Conservation (phyloP, 2,113 vertebrate species). For the Phylloscopus whistleri region DNA sequence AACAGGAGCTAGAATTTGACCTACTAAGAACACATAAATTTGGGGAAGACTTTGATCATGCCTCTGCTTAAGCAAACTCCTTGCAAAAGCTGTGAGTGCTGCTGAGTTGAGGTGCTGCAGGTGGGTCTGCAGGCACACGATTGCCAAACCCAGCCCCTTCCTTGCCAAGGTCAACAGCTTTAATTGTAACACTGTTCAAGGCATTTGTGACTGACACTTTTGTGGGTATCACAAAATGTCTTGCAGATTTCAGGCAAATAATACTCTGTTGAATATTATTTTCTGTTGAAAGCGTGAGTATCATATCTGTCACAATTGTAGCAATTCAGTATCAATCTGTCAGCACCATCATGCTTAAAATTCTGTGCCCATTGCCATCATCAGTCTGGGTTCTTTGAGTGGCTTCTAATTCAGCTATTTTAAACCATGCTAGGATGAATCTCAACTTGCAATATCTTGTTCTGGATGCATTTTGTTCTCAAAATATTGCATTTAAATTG, state of each 20-base stretch:
- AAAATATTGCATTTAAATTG: neutral
- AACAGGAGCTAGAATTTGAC: neutral
- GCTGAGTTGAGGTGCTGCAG: neutral
- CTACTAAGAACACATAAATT: neutral
- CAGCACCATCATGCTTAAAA: neutral
- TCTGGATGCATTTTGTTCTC: neutral
- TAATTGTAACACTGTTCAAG: neutral
- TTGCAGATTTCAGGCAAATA: neutral
- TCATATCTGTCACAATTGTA: neutral
- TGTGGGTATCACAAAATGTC: neutral
- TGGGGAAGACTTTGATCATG: neutral
- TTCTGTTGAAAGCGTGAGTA: neutral
- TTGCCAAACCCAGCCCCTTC: neutral
- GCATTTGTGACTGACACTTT: neutral
- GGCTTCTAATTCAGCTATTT: constrained; percentile 21
- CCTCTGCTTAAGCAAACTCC: neutral
- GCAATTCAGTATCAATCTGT: neutral
- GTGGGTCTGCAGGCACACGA: accelerated
- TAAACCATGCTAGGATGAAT: neutral
- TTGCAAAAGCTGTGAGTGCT: neutral
- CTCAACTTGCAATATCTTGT: neutral
- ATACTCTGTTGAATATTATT: neutral
- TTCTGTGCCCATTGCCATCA: neutral
- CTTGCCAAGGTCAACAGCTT: neutral
- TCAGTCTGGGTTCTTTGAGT: neutral